These are phyloP conservation scores for Octodonta nipae DNA, from an alignment of 2,888 invertebrate species.

Conservation along the genomic window DNA sequence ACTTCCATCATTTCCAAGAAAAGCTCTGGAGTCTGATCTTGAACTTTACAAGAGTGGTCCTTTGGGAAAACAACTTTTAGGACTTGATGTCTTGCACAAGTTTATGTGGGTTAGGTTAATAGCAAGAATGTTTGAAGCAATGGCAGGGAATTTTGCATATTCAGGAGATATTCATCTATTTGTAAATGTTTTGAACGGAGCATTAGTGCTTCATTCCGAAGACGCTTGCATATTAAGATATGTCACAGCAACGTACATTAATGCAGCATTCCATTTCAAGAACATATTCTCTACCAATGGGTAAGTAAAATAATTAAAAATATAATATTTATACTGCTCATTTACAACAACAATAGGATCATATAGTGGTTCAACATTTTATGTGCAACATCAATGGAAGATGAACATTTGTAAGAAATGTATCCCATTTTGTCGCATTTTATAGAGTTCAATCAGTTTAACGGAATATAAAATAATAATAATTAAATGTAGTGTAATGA, in stretches of 20 bases:
- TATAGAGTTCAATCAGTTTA: no score
- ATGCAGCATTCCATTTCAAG: slow-evolving; percentile 95
- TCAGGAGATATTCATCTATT: slow-evolving; percentile 95
- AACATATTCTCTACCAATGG: slow-evolving; percentile 97
- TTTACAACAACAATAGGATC: no score
- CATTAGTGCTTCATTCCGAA: slow-evolving; percentile 90
- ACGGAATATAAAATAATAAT: no score
- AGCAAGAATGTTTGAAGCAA: slow-evolving; percentile 92
- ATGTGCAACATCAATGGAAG: no score
- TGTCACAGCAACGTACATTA: slow-evolving; percentile 93
- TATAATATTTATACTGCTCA: no score
- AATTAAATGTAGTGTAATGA: no score
- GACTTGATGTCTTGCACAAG: slow-evolving; percentile 92
- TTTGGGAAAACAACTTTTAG: slow-evolving; percentile 59
- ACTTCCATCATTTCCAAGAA: slow-evolving; percentile 92
- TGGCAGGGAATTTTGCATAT: slow-evolving; percentile 94
- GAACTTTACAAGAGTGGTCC: slow-evolving; percentile 81
- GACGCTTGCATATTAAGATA: slow-evolving; percentile 90
- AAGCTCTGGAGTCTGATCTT: slow-evolving; percentile 92
- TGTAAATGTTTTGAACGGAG: slow-evolving; percentile 92
- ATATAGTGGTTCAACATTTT: no score
- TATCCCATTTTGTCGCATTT: no score
- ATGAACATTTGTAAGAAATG: no score
- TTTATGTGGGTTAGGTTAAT: slow-evolving; percentile 97
- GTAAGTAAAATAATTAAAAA: slow-evolving; percentile 32